Evolutionary conservation across 92 coral and sea anemone species (phyloP).

Genomic region (Palythoa grandiflora): DNA sequence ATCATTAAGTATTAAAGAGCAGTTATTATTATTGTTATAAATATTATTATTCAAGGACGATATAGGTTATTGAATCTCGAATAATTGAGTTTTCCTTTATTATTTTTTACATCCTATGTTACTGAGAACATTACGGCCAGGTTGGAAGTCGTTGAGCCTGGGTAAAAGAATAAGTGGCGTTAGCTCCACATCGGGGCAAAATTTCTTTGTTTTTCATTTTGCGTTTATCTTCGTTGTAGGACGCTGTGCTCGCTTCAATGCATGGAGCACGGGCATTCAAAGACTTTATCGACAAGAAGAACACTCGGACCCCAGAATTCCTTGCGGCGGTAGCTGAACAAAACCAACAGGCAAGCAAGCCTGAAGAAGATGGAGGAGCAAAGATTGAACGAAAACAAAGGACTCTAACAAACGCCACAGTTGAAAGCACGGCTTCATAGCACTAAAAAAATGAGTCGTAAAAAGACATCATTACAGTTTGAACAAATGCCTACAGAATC

Average conservation of each 20-base stretch:
- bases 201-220: not conserved
- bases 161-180: not conserved
- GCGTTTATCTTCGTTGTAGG: conserved; percentile 55
- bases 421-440: conserved; percentile 27
- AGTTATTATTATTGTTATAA: no score
- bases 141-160: no score
- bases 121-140: no score
- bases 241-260: conserved; percentile 90
- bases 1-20: no score
- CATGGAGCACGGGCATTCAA: conserved; percentile 97
- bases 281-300: conserved; percentile 93
- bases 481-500: not conserved
- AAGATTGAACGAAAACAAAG: conserved; percentile 64
- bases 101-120: no score
- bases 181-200: not conserved
- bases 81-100: no score
- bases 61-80: no score
- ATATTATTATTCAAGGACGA: no score
- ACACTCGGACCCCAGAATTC: conserved; percentile 93
- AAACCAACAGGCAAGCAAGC: conserved; percentile 59
- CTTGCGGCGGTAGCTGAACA: conserved; percentile 84
- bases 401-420: conserved; percentile 36
- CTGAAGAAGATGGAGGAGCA: conserved; percentile 50
- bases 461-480: not conserved
- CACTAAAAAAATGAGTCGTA: not conserved